phyloP scores from a whole-genome alignment of 2,888 invertebrate genomes.

The Silvanus unidentatus region DNA sequence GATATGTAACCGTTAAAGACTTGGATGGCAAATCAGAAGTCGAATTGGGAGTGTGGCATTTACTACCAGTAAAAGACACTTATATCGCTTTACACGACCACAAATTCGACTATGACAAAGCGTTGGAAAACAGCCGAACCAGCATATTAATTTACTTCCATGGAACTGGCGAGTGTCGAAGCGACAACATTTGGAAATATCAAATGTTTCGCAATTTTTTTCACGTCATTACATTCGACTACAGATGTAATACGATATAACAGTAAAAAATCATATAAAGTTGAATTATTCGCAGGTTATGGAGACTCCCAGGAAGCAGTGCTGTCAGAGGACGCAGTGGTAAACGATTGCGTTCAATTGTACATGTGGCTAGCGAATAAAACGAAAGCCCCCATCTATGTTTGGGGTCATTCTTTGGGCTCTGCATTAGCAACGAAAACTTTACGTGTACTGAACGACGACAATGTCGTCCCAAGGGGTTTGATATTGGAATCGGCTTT shows the following conservation, averaged over 20 bases:
- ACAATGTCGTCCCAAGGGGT: conserved; percentile 24
- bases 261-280: neutral
- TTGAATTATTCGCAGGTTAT: conserved; percentile 29
- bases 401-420: conserved; percentile 43
- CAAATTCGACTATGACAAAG: conserved; percentile 50
- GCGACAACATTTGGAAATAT: conserved; percentile 58
- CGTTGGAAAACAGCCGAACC: conserved; percentile 47
- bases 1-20: conserved; percentile 52
- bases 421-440: conserved; percentile 36
- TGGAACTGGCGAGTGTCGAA: conserved; percentile 41
- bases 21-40: conserved; percentile 29
- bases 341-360: conserved; percentile 36
- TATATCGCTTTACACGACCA: conserved; percentile 46
- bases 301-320: conserved; percentile 35
- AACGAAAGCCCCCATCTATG: conserved; percentile 33
- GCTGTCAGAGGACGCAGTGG: conserved; percentile 35
- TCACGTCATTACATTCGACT: conserved; percentile 42
- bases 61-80: conserved; percentile 62
- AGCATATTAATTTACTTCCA: conserved; percentile 42
- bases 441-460: conserved; percentile 20
- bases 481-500: conserved; percentile 38
- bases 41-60: conserved; percentile 66
- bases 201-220: conserved; percentile 57
- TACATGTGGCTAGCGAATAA: conserved; percentile 34
- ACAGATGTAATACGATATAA: conserved; percentile 33